Evolutionary conservation across 2,888 invertebrate genomes (phyloP).

Genomic region (Lithophane ornitopus): DNA sequence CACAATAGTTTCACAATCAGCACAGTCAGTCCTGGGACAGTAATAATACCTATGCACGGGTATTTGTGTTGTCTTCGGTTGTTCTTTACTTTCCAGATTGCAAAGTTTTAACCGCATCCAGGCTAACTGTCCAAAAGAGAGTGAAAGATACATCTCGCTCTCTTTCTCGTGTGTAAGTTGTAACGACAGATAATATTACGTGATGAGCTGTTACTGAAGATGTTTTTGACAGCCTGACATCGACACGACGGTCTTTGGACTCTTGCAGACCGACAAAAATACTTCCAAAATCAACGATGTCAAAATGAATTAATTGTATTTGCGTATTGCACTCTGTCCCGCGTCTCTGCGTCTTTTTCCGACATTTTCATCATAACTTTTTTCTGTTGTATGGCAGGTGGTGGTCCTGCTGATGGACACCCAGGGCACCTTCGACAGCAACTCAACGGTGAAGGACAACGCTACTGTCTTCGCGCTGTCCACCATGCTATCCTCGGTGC

Average conservation of each 20-base stretch:
- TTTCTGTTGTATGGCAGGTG: conserved; percentile 87
- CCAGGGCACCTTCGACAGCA: conserved; percentile 99
- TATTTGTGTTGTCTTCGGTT: neutral
- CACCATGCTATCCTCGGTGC: conserved; percentile 99
- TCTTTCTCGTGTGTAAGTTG: too few relatives aligned
- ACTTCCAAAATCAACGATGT: neutral
- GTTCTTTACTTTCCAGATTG: neutral
- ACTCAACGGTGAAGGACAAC: conserved; percentile 99
- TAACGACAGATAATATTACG: neutral
- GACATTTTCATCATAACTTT: neutral
- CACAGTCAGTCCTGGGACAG: neutral
- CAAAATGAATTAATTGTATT: neutral
- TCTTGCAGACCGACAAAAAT: neutral
- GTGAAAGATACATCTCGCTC: neutral
- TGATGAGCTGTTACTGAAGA: neutral
- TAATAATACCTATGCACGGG: neutral
- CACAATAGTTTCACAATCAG: neutral
- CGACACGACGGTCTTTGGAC: neutral
- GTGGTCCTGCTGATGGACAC: conserved; percentile 98
- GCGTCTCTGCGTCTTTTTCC: neutral
- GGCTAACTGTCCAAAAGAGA: neutral
- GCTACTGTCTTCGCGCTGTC: conserved; percentile 99
- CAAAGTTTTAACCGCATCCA: neutral
- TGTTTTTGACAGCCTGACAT: neutral
- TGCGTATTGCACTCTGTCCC: neutral